Conservation (phyloP, 2,797 vertebrate species). For the Phoeniculus purpureus region DNA sequence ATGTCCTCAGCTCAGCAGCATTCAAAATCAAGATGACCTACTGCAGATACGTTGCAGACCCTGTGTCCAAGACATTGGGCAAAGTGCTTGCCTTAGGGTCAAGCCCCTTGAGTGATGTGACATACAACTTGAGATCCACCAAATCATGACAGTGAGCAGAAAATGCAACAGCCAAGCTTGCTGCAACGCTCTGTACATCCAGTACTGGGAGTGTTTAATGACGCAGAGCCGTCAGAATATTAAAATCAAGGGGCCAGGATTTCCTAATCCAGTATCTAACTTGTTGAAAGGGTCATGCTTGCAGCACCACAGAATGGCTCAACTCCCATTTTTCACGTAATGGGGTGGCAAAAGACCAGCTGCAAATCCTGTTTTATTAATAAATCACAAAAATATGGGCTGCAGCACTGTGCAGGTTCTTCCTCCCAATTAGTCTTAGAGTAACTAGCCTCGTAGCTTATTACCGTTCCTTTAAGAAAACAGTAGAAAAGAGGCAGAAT, state of each 20-base stretch:
- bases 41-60: background rate
- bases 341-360: background rate
- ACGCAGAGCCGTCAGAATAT: background rate
- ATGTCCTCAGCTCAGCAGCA: background rate
- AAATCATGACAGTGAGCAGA: background rate
- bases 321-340: background rate
- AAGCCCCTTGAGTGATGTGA: background rate
- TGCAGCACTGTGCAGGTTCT: background rate
- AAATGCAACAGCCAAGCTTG: background rate
- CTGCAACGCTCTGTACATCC: background rate
- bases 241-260: background rate
- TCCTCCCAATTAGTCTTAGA: background rate
- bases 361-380: background rate
- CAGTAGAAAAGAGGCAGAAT: background rate
- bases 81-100: background rate
- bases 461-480: background rate
- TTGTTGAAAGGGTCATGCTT: background rate
- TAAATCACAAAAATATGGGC: background rate
- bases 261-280: background rate
- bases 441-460: background rate
- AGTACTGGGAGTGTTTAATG: background rate
- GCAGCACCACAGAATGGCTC: background rate
- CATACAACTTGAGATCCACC: background rate
- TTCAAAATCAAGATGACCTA: background rate
- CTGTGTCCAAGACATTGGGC: accelerated